phyloP scores from a whole-genome alignment of 53 echinoderm and acorn worm species.

The Actinopyga echinites region DNA sequence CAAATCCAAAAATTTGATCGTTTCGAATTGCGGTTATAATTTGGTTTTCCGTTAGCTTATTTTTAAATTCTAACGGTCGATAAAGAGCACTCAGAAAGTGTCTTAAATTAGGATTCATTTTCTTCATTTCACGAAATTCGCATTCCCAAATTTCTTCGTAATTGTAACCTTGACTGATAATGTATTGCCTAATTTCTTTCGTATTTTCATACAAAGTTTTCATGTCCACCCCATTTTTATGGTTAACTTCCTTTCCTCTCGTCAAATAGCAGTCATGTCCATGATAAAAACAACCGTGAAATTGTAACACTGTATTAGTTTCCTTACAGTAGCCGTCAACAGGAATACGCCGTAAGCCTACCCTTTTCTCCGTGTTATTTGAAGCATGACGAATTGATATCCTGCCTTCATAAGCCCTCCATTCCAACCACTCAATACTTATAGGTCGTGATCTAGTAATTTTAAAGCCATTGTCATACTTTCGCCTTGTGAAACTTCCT shows the following conservation, averaged over 20 bases:
- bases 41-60: conserved; percentile 5
- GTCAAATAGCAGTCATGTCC: conserved; percentile 46
- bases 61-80: not conserved
- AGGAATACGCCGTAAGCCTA: conserved; percentile 28
- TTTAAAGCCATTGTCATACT: not conserved
- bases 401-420: not conserved
- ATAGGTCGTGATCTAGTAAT: not conserved
- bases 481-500: not conserved
- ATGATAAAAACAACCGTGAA: conserved; percentile 57
- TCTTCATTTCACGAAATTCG: not conserved
- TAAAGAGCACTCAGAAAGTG: not conserved
- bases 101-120: not conserved
- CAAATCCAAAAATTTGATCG: conserved; percentile 46
- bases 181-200: not conserved
- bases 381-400: conserved; percentile 29
- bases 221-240: conserved; percentile 5
- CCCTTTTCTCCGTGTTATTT: conserved; percentile 45
- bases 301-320: conserved; percentile 52
- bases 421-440: conserved; percentile 48
- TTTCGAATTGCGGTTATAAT: conserved; percentile 1
- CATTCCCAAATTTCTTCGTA: conserved; percentile 40
- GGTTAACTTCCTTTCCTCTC: not conserved
- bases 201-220: not conserved
- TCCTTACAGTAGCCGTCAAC: conserved; percentile 53
- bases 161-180: not conserved